Evolutionary conservation across 30 jellyfish, hydroid and myxozoan species (phyloP).

Genomic region (Clytia hemisphaerica): DNA sequence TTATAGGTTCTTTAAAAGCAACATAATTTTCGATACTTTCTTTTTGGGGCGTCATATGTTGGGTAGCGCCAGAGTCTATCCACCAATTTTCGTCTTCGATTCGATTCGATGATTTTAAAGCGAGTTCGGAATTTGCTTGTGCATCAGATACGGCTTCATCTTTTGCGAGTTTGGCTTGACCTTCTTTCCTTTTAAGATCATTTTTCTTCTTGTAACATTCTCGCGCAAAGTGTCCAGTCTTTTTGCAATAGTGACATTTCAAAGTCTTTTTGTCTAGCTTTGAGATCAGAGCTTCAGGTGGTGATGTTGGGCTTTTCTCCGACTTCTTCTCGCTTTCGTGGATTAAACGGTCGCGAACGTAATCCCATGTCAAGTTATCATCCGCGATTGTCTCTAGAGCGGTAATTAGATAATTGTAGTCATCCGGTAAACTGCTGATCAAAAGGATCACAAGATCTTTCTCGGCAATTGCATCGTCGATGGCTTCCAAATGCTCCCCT

Average conservation of each 20-base stretch:
- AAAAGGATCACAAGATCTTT: conserved; percentile 9
- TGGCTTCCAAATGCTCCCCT: conserved; percentile 42
- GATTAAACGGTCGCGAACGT: not conserved
- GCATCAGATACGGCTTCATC: not conserved
- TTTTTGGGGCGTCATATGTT: conserved; percentile 19
- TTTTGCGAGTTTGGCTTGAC: not conserved
- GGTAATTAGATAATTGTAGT: conserved; percentile 15
- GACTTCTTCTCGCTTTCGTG: conserved; percentile 18
- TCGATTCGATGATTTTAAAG: not conserved
- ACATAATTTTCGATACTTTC: not conserved
- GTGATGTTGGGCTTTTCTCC: not conserved
- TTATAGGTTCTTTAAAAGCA: too few relatives aligned
- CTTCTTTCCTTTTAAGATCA: not conserved
- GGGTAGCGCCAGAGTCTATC: conserved; percentile 41
- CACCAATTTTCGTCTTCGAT: conserved; percentile 21
- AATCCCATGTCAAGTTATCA: not conserved
- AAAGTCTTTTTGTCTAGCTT: not conserved
- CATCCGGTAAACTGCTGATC: conserved; percentile 35
- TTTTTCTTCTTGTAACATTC: conserved; percentile 28
- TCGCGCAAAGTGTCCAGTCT: conserved; percentile 27
- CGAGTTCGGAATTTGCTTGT: not conserved
- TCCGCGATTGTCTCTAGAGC: conserved; percentile 43
- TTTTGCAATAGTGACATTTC: conserved; percentile 27
- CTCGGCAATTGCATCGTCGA: conserved; percentile 29
- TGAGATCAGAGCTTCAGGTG: not conserved